Conservation (phyloP, 2,113 vertebrate species). For the Chaetorhynchus papuensis region DNA sequence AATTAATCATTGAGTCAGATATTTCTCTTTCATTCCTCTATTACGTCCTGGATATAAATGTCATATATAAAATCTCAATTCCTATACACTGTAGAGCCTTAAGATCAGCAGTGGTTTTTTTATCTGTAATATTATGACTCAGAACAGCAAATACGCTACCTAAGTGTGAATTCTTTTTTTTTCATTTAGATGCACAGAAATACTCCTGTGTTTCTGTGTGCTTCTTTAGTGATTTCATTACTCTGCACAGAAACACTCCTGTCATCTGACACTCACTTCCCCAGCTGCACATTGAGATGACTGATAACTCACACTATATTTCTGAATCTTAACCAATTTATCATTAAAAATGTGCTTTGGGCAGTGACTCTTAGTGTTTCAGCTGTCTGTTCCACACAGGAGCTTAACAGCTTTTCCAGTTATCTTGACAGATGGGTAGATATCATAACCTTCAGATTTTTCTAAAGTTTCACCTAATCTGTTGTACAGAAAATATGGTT, state of each 20-base stretch:
- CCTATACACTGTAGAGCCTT: not conserved
- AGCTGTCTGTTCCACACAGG: not conserved
- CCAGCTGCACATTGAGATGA: not conserved
- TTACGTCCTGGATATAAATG: not conserved
- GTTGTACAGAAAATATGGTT: not conserved
- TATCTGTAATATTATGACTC: not conserved
- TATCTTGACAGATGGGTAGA: not conserved
- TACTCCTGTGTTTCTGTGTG: rapidly evolving
- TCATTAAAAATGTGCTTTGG: not conserved
- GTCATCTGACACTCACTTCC: not conserved
- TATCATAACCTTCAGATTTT: not conserved
- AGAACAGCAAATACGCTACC: not conserved
- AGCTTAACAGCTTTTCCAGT: not conserved
- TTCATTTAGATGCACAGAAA: not conserved
- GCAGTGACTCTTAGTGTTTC: not conserved
- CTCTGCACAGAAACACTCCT: not conserved
- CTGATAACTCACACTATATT: not conserved
- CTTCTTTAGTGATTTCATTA: not conserved
- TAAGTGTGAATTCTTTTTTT: not conserved
- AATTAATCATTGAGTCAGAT: not conserved
- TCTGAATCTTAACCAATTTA: not conserved
- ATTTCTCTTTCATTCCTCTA: not conserved
- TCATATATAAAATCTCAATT: not conserved
- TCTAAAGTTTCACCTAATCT: not conserved
- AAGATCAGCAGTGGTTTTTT: not conserved